Conservation (phyloP, 2,888 invertebrate species). For the Chironomus tentans region DNA sequence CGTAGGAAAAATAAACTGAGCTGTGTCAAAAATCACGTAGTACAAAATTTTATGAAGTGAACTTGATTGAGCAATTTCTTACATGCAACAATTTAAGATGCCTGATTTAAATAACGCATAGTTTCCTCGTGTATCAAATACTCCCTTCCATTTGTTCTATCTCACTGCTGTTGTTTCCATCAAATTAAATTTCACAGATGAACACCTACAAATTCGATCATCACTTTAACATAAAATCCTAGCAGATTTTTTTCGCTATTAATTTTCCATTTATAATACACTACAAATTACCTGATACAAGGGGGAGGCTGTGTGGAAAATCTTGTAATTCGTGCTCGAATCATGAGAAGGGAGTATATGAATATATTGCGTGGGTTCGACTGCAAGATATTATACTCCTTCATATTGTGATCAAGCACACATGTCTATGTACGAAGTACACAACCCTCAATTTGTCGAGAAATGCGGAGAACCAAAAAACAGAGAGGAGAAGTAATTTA, state of each 20-base stretch:
- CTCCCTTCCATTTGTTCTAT: neutral
- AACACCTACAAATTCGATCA: slow-evolving; percentile 26
- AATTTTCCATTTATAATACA: slow-evolving; percentile 13
- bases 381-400: neutral
- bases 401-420: neutral
- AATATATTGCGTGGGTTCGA: neutral
- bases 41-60: no score
- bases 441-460: slow-evolving; percentile 1
- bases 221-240: slow-evolving; percentile 14
- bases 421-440: neutral
- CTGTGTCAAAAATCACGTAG: no score
- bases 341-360: neutral
- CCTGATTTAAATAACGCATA: no score
- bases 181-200: slow-evolving; percentile 20
- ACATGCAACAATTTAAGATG: no score
- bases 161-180: neutral
- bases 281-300: slow-evolving; percentile 13
- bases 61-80: no score
- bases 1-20: no score
- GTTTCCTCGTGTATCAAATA: neutral
- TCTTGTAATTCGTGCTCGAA: neutral
- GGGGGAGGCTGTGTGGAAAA: slow-evolving; percentile 2
- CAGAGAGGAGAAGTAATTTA: slow-evolving; percentile 12
- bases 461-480: neutral
- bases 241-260: slow-evolving; percentile 22